Evolutionary conservation across 2,113 vertebrate species (phyloP).

Genomic region (Camelus dromedarius): DNA sequence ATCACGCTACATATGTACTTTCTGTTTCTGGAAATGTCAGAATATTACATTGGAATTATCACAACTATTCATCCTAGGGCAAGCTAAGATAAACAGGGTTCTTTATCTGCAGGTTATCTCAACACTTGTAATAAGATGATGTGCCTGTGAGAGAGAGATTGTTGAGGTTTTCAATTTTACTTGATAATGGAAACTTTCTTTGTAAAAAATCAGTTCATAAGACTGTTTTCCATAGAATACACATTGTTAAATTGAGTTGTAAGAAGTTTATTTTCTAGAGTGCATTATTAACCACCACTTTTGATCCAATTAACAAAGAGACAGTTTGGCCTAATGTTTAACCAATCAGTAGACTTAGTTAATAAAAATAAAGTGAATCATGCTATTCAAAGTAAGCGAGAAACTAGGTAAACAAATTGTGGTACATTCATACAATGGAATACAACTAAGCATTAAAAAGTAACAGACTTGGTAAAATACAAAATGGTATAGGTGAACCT

Average conservation of each 20-base stretch:
- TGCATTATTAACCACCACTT: background rate
- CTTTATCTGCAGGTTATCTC: background rate
- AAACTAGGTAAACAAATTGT: background rate
- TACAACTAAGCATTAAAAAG: background rate
- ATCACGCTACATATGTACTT: background rate
- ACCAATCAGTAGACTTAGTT: background rate
- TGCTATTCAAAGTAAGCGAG: background rate
- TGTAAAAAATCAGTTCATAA: background rate
- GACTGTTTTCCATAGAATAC: background rate
- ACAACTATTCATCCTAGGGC: background rate
- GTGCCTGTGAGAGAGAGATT: accelerated
- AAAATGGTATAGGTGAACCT: background rate
- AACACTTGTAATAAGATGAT: background rate
- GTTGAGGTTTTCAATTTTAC: background rate
- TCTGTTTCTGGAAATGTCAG: background rate
- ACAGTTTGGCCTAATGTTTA: background rate
- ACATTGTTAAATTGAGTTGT: background rate
- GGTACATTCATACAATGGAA: background rate
- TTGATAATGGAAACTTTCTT: background rate
- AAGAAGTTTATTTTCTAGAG: background rate
- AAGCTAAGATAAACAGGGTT: background rate
- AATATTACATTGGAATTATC: background rate
- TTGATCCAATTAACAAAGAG: background rate
- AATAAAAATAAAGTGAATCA: background rate
- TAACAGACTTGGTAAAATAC: background rate